Evolutionary conservation across 2,113 vertebrate genomes (phyloP).

Genomic region (Gnathonemus longibarbis): DNA sequence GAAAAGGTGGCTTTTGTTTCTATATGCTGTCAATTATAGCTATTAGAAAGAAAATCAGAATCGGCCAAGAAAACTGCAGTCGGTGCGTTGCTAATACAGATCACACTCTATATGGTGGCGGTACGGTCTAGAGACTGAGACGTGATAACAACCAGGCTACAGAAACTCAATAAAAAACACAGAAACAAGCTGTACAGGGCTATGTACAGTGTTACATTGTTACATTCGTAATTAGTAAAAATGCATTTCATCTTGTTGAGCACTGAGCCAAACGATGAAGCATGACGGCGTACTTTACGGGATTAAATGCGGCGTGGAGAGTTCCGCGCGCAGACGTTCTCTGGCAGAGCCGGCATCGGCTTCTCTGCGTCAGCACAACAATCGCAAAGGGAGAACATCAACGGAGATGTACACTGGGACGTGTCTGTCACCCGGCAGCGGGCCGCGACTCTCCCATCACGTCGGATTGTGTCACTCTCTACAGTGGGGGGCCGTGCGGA

Average conservation of each 20-base stretch:
- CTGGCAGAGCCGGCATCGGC: background rate
- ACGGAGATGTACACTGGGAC: constrained; percentile 15
- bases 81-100: background rate
- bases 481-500: background rate
- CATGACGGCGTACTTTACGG: background rate
- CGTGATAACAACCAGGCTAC: background rate
- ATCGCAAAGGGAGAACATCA: constrained; percentile 3
- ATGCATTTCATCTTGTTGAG: background rate
- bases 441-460: background rate
- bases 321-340: background rate
- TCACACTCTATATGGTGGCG: background rate
- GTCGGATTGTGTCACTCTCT: constrained; percentile 1
- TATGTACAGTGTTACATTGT: background rate
- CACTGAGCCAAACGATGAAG: background rate
- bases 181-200: background rate
- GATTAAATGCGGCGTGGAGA: background rate
- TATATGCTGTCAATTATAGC: no score
- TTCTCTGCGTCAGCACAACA: background rate
- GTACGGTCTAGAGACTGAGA: background rate
- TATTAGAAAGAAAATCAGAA: no score
- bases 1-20: no score
- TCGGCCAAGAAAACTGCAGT: no score
- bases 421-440: background rate
- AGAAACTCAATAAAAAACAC: background rate
- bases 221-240: background rate